Percentiles rank a stretch among this genome's conserved stretches.
phyloP scores from a whole-genome alignment of 2,888 invertebrate genomes.

The Melinaea marsaeus region DNA sequence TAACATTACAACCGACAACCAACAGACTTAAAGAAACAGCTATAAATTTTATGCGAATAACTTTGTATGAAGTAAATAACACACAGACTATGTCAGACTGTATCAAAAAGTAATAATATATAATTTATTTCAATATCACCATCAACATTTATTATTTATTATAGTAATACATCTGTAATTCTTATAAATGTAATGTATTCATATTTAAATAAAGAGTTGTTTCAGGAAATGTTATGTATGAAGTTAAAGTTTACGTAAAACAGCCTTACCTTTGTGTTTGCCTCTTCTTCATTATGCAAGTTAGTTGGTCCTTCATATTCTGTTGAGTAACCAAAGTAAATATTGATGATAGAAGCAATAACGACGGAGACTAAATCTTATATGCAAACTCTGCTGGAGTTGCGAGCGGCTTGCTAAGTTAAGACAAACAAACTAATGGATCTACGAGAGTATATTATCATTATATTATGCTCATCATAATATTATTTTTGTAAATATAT shows the following conservation, averaged over 20 bases:
- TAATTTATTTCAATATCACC: no score
- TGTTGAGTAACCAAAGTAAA: conserved; percentile 19
- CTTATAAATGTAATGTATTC: no score
- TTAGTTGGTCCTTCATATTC: conserved; percentile 19
- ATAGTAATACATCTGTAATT: no score
- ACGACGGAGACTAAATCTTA: conserved; percentile 23
- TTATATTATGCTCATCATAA: background rate
- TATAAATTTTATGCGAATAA: no score
- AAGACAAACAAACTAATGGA: conserved; percentile 19
- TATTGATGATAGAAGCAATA: conserved; percentile 24
- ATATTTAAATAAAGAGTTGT: no score
- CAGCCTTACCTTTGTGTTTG: conserved; percentile 14
- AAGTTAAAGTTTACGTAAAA: background rate
- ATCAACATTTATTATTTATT: no score
- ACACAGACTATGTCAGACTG: no score
- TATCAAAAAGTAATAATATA: no score
- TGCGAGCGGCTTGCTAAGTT: conserved; percentile 19
- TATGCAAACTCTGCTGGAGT: conserved; percentile 21
- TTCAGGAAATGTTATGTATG: background rate
- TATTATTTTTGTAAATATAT: background rate
- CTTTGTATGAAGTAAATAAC: no score
- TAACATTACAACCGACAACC: no score
- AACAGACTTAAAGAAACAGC: no score
- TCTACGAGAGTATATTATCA: conserved; percentile 6
- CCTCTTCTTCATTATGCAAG: conserved; percentile 10